Evolutionary conservation across 2,113 vertebrate species (phyloP).

Genomic region (Ophthalmolycus amberensis): DNA sequence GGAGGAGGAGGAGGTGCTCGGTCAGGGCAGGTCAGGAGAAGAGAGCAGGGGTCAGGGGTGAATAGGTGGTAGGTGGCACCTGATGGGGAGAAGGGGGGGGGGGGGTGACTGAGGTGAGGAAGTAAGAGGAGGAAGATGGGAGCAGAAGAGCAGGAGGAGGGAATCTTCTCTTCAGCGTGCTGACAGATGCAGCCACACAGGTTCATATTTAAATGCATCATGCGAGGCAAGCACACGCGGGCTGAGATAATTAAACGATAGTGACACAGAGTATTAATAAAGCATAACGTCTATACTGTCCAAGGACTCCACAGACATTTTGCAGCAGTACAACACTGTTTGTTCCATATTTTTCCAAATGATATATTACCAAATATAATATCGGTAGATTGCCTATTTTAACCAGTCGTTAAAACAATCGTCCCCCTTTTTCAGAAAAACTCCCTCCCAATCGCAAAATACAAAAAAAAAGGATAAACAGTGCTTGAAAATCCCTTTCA

Average conservation of each 20-base stretch:
- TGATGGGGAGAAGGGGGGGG: not conserved
- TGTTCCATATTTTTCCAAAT: not conserved
- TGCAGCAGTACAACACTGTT: not conserved
- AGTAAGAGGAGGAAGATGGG: conserved; percentile 1
- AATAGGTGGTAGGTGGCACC: conserved; percentile 21
- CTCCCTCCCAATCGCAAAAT: not conserved
- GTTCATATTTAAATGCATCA: conserved; percentile 29
- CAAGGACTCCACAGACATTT: not conserved
- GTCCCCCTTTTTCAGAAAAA: not conserved
- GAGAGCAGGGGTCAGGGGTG: conserved; percentile 9
- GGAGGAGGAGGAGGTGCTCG: not conserved
- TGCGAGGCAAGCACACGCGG: conserved; percentile 15
- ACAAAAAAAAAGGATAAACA: conserved; percentile 38
- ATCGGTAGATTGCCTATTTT: not conserved
- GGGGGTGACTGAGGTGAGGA: conserved; percentile 7
- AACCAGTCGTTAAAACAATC: not conserved
- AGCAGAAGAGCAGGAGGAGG: not conserved
- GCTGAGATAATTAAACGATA: not conserved
- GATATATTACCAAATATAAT: not conserved
- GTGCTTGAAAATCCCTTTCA: conserved; percentile 16
- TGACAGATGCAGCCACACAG: conserved; percentile 23
- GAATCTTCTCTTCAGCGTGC: conserved; percentile 5
- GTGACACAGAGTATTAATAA: conserved; percentile 3
- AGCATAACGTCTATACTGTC: not conserved
- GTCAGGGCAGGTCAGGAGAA: conserved; percentile 22